phyloP scores from a whole-genome alignment of 2,113 vertebrate species.

The Pachypanchax playfairii region DNA sequence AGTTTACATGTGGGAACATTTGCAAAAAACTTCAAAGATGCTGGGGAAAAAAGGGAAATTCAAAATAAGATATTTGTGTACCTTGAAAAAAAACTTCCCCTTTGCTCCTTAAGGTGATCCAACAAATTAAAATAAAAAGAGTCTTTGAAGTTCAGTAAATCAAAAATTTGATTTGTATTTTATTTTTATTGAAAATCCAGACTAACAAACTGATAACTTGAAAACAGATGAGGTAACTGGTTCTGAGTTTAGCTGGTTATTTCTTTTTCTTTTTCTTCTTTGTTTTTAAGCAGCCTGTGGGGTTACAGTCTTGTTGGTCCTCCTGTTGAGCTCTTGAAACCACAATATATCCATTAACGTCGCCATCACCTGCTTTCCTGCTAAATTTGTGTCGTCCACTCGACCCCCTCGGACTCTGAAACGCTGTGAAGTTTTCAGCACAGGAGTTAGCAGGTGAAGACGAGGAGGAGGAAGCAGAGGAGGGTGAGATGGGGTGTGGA shows the following conservation, averaged over 20 bases:
- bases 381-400: conserved; percentile 17
- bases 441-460: conserved; percentile 43
- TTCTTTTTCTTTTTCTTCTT: conserved; percentile 70
- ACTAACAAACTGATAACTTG: neutral
- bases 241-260: conserved; percentile 26
- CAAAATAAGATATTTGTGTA: neutral
- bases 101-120: neutral
- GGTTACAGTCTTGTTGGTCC: conserved; percentile 31
- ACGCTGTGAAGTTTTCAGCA: neutral
- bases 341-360: conserved; percentile 27
- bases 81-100: conserved; percentile 6
- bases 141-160: neutral
- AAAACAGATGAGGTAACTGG: neutral
- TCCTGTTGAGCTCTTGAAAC: conserved; percentile 16
- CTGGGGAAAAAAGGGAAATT: neutral
- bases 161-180: neutral
- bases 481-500: conserved; percentile 2
- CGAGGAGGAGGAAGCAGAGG: conserved; percentile 30
- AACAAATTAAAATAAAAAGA: neutral
- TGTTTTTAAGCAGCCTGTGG: conserved; percentile 54
- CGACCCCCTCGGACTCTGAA: neutral
- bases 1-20: too few relatives aligned
- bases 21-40: neutral
- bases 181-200: neutral
- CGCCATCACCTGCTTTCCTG: neutral